phyloP scores from a whole-genome alignment of 1,140 invertebrate genomes.

The Ceratina calcarata region DNA sequence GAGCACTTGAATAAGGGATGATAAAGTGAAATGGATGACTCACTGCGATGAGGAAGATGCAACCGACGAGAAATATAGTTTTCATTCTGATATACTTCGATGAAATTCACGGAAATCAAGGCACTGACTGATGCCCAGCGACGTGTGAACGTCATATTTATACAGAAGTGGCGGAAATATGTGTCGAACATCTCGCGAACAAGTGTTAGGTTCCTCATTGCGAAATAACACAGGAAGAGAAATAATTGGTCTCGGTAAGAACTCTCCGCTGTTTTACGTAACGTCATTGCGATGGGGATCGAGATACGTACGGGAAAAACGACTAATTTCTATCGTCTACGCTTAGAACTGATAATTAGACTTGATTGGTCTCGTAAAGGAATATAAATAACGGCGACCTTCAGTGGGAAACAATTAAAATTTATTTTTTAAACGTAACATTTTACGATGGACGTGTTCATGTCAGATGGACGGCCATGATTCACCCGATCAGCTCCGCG shows the following conservation, averaged over 20 bases:
- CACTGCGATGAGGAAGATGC: slow-evolving; percentile 5
- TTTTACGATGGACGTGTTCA: background rate
- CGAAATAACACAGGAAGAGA: slow-evolving; percentile 40
- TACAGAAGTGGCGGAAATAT: background rate
- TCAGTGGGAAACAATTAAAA: background rate
- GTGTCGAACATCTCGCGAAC: background rate
- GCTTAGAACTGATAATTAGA: background rate
- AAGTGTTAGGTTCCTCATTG: slow-evolving; percentile 19
- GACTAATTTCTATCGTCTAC: background rate
- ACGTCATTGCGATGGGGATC: background rate
- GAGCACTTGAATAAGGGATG: background rate
- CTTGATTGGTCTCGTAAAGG: too few relatives aligned
- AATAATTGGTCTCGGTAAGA: slow-evolving; percentile 56
- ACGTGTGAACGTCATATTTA: slow-evolving; percentile 29
- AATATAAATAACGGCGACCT: too few relatives aligned
- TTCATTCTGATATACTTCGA: background rate
- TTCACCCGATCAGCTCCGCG: background rate
- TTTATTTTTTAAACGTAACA: background rate
- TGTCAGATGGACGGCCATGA: background rate
- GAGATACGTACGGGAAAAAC: background rate
- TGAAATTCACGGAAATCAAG: background rate
- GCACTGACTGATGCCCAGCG: slow-evolving; percentile 19
- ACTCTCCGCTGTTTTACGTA: slow-evolving; percentile 52
- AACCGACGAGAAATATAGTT: background rate
- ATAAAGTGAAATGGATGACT: background rate